Evolutionary conservation across 2,797 vertebrate species (phyloP).

Genomic region (Kryptopterus vitreolus): DNA sequence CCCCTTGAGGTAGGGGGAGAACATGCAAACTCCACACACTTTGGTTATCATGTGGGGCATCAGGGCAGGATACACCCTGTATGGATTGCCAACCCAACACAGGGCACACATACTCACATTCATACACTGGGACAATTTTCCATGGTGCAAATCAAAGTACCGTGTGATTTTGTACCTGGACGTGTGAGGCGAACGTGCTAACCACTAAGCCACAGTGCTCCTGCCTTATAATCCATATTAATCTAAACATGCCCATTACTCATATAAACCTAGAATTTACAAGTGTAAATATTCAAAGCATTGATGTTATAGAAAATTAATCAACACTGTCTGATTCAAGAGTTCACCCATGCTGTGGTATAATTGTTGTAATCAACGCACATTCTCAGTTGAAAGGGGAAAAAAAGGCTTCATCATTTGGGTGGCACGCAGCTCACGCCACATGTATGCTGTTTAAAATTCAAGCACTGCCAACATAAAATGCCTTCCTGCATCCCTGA

Average conservation of each 20-base stretch:
- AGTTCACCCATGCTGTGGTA: background rate
- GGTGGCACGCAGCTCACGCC: background rate
- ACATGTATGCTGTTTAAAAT: background rate
- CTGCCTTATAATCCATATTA: background rate
- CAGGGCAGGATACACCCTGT: no score
- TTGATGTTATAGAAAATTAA: background rate
- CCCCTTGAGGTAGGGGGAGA: no score
- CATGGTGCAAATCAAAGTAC: no score
- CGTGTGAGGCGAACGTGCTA: no score
- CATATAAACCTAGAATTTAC: background rate
- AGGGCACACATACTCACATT: no score
- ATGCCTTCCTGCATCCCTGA: background rate
- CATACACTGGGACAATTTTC: no score
- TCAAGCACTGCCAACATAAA: background rate
- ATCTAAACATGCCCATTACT: background rate
- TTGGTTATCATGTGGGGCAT: no score
- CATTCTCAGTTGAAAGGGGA: background rate
- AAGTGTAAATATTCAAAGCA: background rate
- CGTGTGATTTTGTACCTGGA: no score
- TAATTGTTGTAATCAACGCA: background rate
- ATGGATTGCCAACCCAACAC: no score
- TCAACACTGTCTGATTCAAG: background rate
- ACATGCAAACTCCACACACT: no score
- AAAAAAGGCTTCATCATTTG: background rate
- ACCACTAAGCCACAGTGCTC: no score